Conservation (phyloP, 2,888 invertebrate species). For the Resseliella maxima region DNA sequence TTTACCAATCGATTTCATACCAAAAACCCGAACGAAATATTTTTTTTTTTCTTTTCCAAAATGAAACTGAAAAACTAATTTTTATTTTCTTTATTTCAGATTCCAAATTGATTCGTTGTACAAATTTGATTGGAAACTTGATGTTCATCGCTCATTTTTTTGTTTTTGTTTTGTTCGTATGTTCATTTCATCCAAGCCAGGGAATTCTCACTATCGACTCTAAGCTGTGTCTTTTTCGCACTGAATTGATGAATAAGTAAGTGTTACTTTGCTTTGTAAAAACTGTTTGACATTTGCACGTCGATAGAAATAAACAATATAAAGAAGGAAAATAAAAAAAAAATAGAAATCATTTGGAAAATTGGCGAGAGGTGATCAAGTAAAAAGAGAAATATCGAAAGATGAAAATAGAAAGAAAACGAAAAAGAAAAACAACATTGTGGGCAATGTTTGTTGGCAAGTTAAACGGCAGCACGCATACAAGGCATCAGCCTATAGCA, state of each 20-base stretch:
- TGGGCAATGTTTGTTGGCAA: background rate
- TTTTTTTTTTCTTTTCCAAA: background rate
- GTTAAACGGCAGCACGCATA: constrained; percentile 21
- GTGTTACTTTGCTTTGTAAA: background rate
- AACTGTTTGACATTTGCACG: constrained; percentile 21
- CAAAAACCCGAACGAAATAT: background rate
- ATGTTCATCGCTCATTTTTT: constrained; percentile 8
- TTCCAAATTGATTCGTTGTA: background rate
- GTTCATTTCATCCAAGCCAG: background rate
- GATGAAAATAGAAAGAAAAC: background rate
- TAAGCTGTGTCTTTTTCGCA: background rate
- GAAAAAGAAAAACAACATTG: background rate
- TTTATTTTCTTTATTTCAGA: background rate
- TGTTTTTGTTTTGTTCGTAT: background rate
- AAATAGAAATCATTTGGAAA: constrained; percentile 44
- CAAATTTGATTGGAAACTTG: constrained; percentile 32
- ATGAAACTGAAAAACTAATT: constrained; percentile 18
- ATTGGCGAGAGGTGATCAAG: background rate
- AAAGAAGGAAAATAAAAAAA: no score
- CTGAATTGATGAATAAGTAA: constrained; percentile 42
- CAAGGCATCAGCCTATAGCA: background rate
- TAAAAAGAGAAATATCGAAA: background rate
- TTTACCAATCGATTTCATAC: background rate
- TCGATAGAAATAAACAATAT: background rate
- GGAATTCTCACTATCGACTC: background rate